Percentiles rank a stretch among this genome's conserved stretches.
phyloP scores from a whole-genome alignment of 2,888 invertebrate species.

The Ryuthela nishihirai region DNA sequence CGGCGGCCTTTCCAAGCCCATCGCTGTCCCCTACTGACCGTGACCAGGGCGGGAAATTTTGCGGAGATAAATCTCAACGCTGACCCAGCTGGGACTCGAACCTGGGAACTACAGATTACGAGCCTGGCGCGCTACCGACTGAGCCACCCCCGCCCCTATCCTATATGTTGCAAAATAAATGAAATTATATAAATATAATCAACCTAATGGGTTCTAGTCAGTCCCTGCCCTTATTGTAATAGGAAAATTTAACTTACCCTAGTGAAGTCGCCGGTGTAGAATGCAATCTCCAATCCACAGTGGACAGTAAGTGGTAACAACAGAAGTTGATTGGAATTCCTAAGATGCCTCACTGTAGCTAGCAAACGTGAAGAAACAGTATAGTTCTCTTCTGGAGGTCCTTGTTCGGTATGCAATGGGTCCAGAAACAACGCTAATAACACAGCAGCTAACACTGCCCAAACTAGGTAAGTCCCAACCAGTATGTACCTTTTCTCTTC shows the following conservation, averaged over 20 bases:
- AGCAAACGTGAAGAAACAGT: constrained; percentile 58
- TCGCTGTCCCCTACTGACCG: too few relatives aligned
- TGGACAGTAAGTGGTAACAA: constrained; percentile 92
- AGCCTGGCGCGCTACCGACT: too few relatives aligned
- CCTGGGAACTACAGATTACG: too few relatives aligned
- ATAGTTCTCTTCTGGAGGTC: not conserved
- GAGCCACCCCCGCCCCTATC: too few relatives aligned
- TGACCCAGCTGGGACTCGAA: too few relatives aligned
- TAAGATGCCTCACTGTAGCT: constrained; percentile 84
- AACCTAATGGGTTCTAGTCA: too few relatives aligned
- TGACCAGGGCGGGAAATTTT: too few relatives aligned
- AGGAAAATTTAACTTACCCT: constrained; percentile 51
- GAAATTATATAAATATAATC: too few relatives aligned
- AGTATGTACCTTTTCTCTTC: constrained; percentile 79
- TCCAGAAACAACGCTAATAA: constrained; percentile 31
- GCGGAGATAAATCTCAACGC: too few relatives aligned
- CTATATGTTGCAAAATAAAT: too few relatives aligned
- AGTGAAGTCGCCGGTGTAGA: constrained; percentile 71
- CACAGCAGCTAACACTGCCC: constrained; percentile 67
- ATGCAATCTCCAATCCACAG: constrained; percentile 97
- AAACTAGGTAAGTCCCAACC: constrained; percentile 81
- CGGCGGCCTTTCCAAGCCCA: too few relatives aligned
- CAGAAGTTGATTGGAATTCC: constrained; percentile 85
- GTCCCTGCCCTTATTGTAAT: too few relatives aligned
- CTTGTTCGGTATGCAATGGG: constrained; percentile 27